These are phyloP conservation scores for Dreissena rostriformis DNA, from an alignment of 1,140 invertebrate genomes.

Conservation along the genomic window DNA sequence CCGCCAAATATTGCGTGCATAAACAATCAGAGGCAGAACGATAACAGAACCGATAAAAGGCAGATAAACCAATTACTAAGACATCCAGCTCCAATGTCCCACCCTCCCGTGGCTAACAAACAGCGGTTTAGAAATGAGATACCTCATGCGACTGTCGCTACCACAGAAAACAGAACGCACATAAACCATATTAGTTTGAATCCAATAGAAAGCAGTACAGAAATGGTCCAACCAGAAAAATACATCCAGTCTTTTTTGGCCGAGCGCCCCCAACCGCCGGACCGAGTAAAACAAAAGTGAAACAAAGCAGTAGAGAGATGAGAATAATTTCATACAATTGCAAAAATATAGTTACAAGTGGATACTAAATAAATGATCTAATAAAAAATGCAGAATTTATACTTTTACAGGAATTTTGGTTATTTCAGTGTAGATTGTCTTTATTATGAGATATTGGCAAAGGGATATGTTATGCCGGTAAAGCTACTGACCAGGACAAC, in stretches of 20 bases:
- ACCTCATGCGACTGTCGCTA: background rate
- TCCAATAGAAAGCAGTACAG: background rate
- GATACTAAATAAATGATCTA: background rate
- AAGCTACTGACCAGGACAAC: background rate
- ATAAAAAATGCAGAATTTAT: background rate
- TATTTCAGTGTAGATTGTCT: background rate
- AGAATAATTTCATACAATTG: background rate
- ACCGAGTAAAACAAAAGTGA: background rate
- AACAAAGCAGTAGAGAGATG: background rate
- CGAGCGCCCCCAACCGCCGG: background rate
- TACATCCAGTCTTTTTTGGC: background rate
- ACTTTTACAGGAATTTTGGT: background rate
- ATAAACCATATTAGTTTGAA: background rate
- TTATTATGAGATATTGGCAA: background rate
- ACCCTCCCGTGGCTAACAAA: background rate
- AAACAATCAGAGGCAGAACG: too few relatives aligned
- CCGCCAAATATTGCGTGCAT: too few relatives aligned
- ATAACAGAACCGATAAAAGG: too few relatives aligned
- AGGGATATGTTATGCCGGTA: background rate
- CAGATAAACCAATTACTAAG: background rate
- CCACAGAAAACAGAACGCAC: background rate
- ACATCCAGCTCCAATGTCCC: background rate
- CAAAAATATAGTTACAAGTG: background rate
- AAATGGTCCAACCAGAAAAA: too few relatives aligned
- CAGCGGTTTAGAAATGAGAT: background rate